Conservation (phyloP, 2,888 invertebrate genomes). For the Campoplex nolae region DNA sequence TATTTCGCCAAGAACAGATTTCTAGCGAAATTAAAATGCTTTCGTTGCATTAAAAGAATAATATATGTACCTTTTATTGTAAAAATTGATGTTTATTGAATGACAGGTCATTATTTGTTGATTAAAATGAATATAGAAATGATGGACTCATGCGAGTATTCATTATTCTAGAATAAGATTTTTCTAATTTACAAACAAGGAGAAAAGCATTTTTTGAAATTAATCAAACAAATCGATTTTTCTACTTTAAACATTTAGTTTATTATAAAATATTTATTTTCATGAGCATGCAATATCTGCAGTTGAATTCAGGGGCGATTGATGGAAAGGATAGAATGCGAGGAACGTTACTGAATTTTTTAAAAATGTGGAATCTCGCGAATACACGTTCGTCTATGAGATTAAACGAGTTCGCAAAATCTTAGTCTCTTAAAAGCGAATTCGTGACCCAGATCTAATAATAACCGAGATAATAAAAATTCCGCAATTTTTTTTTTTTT, state of each 20-base stretch:
- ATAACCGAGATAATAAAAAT: neutral
- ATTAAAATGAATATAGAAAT: too few species aligned
- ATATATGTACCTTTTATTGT: too few species aligned
- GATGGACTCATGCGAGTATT: too few species aligned
- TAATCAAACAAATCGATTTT: too few species aligned
- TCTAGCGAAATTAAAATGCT: neutral
- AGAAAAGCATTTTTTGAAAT: too few species aligned
- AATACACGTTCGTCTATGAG: neutral
- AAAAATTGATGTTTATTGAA: too few species aligned
- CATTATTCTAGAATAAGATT: too few species aligned
- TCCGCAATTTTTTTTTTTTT: neutral
- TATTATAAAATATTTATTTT: neutral
- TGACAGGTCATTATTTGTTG: too few species aligned
- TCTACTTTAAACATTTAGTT: neutral
- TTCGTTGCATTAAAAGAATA: too few species aligned
- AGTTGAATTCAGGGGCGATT: neutral
- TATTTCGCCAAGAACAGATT: neutral
- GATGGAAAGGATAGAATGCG: neutral
- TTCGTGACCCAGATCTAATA: slow-evolving; percentile 8
- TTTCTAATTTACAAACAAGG: too few species aligned
- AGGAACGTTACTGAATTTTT: neutral
- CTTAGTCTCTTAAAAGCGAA: neutral
- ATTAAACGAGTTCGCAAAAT: neutral
- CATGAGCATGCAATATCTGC: neutral
- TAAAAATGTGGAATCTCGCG: neutral